Conservation (phyloP, 2,888 invertebrate genomes). For the Drosophila monieri region DNA sequence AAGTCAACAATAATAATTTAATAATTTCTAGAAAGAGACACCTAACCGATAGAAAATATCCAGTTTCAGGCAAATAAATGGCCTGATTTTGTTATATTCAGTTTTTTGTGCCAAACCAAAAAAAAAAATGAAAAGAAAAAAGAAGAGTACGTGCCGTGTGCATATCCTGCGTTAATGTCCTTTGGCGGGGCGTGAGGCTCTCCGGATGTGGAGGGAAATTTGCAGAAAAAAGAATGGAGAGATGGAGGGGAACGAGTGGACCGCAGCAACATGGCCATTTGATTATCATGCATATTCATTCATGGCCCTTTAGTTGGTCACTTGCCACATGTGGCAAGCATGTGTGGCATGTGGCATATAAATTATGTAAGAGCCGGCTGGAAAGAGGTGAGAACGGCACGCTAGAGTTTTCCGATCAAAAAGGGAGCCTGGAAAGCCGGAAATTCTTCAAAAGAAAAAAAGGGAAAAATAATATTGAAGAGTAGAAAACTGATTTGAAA, state of each 20-base stretch:
- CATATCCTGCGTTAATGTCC: not conserved
- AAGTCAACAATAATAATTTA: too few relatives aligned
- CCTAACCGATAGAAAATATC: not conserved
- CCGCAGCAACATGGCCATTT: slow-evolving; percentile 34
- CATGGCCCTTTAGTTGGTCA: slow-evolving; percentile 34
- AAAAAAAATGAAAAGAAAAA: not conserved
- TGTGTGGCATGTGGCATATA: slow-evolving; percentile 3
- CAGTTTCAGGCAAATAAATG: not conserved
- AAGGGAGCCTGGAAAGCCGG: not conserved
- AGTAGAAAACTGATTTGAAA: slow-evolving; percentile 6
- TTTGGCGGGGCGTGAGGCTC: not conserved
- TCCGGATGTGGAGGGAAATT: not conserved
- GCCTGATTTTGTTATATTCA: not conserved
- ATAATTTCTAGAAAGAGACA: too few relatives aligned
- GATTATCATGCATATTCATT: slow-evolving; percentile 45
- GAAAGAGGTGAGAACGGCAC: slow-evolving; percentile 2
- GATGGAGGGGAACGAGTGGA: slow-evolving; percentile 1
- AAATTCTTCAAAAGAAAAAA: not conserved
- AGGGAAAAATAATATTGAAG: not conserved
- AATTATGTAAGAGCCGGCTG: slow-evolving; percentile 19
- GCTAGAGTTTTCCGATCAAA: slow-evolving; percentile 3
- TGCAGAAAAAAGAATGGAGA: too few relatives aligned
- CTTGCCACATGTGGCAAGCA: slow-evolving; percentile 17
- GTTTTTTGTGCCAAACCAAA: too few relatives aligned
- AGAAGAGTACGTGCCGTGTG: not conserved